Conservation (phyloP, 2,888 invertebrate species). For the Cremastinae sp. region DNA sequence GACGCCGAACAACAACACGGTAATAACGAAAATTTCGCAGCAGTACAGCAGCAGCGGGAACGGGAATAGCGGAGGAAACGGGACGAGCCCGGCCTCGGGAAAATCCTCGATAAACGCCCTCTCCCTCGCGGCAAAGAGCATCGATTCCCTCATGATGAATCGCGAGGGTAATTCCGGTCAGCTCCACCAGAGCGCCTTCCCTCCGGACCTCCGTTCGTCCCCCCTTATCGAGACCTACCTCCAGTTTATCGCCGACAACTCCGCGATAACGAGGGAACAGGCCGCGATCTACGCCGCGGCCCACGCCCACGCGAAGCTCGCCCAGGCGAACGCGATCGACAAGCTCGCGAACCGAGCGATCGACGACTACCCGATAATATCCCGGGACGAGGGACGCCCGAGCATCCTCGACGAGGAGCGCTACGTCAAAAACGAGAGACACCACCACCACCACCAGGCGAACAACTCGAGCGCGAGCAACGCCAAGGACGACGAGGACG, state of each 20-base stretch:
- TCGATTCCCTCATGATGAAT: constrained; percentile 84
- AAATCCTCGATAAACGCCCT: constrained; percentile 76
- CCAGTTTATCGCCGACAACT: constrained; percentile 93
- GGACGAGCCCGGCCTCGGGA: neutral
- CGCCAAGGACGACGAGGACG: constrained; percentile 73
- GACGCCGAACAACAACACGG: constrained; percentile 83
- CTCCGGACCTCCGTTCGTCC: constrained; percentile 75
- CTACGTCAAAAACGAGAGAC: constrained; percentile 68
- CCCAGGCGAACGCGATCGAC: constrained; percentile 87
- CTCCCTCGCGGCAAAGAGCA: constrained; percentile 85
- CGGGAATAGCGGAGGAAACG: constrained; percentile 5
- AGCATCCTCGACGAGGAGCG: constrained; percentile 75
- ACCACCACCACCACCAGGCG: no score
- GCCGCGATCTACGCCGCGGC: constrained; percentile 85
- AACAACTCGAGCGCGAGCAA: constrained; percentile 45
- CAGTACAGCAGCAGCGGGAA: constrained; percentile 64
- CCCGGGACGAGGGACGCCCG: constrained; percentile 75
- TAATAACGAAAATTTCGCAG: constrained; percentile 75
- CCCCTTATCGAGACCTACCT: constrained; percentile 93
- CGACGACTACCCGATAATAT: constrained; percentile 77
- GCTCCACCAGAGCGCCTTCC: constrained; percentile 19
- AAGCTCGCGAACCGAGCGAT: constrained; percentile 71
- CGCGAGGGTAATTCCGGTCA: constrained; percentile 86
- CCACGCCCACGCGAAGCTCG: constrained; percentile 88
- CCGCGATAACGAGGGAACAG: constrained; percentile 85